Base-by-base conservation (phyloP, 2,888 invertebrate species). In the Lochmaea crataegi region DNA sequence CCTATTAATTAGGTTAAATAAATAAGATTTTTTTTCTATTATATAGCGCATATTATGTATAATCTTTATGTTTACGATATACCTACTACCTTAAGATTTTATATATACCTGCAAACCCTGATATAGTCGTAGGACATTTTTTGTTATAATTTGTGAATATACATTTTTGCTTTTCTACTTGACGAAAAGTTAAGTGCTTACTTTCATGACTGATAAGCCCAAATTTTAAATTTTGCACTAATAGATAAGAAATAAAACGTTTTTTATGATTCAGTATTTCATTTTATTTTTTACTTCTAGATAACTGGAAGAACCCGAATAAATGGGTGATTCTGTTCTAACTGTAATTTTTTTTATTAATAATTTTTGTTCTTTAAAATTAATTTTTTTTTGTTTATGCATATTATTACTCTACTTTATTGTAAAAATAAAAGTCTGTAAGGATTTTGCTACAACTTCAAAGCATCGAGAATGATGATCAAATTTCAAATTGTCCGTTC, bases 1-100 rank as follows among this genome's bases (percentile, higher is more conserved):
- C 71, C 72, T 60, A 12, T 38, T 38, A 41, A 32, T n/a, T 60
- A 38, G 7, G n/a, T 32, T 32, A 60, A 60, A 41, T 42, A 68
- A 51, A 65, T 69, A 61, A 60, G 56, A 9, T 58, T 67, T 70
- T 63, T 71, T 71, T 71, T 70, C 38, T 72, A 67, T 63, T 53
- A 68, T 53, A 68, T 74, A 58, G 57, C 61, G 42, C 65, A 60
- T 61, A 65, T 65, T 65, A 56, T 71, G 57, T 71, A n/a, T n/a
- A 65, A 66, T 68, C 70, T 68, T 75, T 75, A 73, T 74, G 71
- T 68, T 73, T 69, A 72, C 73, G n/a, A 51, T 73, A 61, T 76
- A 69, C 65, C 16, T 71, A 74, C 16, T 71, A 74, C 71, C 22
- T 71, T 77, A 73, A 74, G 76, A 66, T 76, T 77, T 76, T 76